phyloP scores from a whole-genome alignment of 2,113 vertebrate genomes.

The Rattus rattus region DNA sequence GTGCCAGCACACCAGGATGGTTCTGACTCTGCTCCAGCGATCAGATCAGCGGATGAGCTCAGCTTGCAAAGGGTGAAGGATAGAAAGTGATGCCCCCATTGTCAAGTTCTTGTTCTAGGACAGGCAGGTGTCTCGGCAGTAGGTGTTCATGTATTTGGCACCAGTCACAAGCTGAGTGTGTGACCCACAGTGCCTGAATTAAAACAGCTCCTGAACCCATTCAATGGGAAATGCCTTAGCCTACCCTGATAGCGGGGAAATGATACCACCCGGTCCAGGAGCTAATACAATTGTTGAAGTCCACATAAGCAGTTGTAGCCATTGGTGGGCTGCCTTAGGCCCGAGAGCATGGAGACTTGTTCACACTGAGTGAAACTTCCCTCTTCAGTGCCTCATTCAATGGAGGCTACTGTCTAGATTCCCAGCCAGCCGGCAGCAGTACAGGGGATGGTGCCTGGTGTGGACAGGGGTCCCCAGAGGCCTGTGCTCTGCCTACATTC shows the following conservation, averaged over 20 bases:
- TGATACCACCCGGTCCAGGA: background rate
- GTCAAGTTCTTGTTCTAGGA: background rate
- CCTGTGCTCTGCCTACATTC: background rate
- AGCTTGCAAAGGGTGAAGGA: background rate
- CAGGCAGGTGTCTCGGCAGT: background rate
- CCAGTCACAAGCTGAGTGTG: background rate
- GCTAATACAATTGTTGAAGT: background rate
- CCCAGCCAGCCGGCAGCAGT: background rate
- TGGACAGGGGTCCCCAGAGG: background rate
- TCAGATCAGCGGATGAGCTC: background rate
- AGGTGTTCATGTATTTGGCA: background rate
- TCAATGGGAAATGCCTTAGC: background rate
- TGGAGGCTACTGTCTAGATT: background rate
- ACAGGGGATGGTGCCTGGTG: background rate
- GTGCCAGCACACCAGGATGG: too few relatives aligned
- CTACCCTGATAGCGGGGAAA: background rate
- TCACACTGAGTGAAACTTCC: background rate
- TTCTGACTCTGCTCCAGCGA: background rate
- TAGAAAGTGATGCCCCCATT: too few relatives aligned
- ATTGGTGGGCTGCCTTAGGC: background rate
- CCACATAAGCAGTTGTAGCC: background rate
- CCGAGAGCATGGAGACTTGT: background rate
- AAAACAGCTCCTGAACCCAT: background rate
- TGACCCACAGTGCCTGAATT: background rate
- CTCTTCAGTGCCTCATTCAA: background rate